Base-by-base conservation (phyloP, 2,888 invertebrate genomes). In the Danaus chrysippus region DNA sequence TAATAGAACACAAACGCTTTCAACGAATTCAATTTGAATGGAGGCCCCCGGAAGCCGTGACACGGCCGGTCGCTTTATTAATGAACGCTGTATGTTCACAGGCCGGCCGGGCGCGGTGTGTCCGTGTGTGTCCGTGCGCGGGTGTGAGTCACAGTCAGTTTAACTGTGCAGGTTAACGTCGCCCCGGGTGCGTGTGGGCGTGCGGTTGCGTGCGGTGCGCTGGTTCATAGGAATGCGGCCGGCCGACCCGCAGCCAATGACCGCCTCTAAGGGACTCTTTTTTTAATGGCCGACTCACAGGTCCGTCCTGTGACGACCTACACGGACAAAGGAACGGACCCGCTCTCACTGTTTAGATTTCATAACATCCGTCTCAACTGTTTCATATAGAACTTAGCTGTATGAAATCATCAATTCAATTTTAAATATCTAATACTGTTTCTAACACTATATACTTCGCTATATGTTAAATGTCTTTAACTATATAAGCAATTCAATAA, bases 241-340 rank as follows among this genome's bases (percentile, higher is more conserved):
- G 84, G 81, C 85, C 86, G 83, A 79, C 84, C 85, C 86, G 87
- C 89, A 85, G 89, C 88, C 90, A 89, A 88, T 87, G 90, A 89
- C 90, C 90, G 89, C 85, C 81, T 79, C 81, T 79, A 76, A 83
- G 85, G 87, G 87, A 85, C 85, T 81, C 74, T 87, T 86, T 88
- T 34, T 87, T 88, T 86, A 82, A 83, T 79, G 82, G 77, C 79
- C 72, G 78, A 76, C 82, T 82, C 76, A 78, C 80, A 80, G 78
- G 83, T 76, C 76, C 81, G 78, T 84, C 85, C 84, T 81, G 79
- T 75, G 81, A 79, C 81, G 81, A 81, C 77, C 76, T 81, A 81
- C 81, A 81, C 80, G 79, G 74, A 81, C 79, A 83, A 80, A 81
- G 78, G 72, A 70, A 70, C 66, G 49, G 66, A 71, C 54, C 49